phyloP scores from a whole-genome alignment of 2,797 vertebrate genomes.

The Buceros bicornis region DNA sequence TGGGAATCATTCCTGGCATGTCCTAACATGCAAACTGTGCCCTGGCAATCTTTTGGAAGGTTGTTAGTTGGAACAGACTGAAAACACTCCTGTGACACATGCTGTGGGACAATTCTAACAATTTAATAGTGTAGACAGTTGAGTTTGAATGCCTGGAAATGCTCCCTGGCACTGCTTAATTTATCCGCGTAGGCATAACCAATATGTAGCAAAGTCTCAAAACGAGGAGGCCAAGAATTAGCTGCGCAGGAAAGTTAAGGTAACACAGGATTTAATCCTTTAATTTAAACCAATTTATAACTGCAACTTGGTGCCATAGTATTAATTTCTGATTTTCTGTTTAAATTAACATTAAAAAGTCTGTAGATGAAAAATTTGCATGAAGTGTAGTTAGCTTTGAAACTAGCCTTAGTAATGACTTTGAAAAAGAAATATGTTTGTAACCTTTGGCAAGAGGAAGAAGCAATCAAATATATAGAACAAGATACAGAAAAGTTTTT shows the following conservation, averaged over 20 bases:
- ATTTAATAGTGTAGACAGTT: not conserved
- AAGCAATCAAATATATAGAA: not conserved
- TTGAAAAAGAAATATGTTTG: not conserved
- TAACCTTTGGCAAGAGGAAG: not conserved
- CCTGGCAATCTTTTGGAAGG: slow-evolving; percentile 35
- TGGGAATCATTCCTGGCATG: slow-evolving; percentile 23
- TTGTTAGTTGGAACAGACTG: slow-evolving; percentile 3
- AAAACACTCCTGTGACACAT: slow-evolving; percentile 26
- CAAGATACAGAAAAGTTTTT: not conserved
- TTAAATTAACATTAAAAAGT: not conserved
- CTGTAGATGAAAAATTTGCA: not conserved
- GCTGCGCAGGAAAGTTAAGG: not conserved
- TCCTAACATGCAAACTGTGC: slow-evolving; percentile 6
- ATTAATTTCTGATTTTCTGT: not conserved
- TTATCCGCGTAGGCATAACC: not conserved
- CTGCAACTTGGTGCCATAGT: not conserved
- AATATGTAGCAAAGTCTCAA: not conserved
- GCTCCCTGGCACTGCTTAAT: not conserved
- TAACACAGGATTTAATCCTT: not conserved
- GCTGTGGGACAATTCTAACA: slow-evolving; percentile 38
- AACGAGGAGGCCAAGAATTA: not conserved
- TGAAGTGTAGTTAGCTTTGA: not conserved
- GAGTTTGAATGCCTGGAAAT: not conserved
- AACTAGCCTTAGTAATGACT: not conserved
- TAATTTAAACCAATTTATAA: not conserved